Evolutionary conservation across 1,140 invertebrate species (phyloP), one percentile per base, ranked within the genome.

Genomic region (Aricia agestis): DNA sequence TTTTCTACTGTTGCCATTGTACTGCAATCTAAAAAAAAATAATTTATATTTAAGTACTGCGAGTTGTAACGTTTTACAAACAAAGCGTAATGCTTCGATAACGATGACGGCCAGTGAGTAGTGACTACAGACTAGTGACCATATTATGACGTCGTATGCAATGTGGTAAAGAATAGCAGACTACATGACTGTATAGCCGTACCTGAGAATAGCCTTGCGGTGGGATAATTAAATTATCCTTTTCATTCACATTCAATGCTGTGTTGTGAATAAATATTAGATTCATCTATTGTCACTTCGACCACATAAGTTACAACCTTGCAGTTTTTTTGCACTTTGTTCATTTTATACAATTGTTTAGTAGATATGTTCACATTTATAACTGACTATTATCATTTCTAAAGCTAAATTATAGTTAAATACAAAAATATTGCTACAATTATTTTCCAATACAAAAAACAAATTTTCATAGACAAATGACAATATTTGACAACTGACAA

Each of bases 1-100:
- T 81, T 81, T 78, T 81, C 78, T 75, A 83, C 74, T 68, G 78
- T 72, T 11, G 82, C 78, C 78, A 81, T 81, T 74, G 11, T 72
- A 71, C 63, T 72, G 52, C 6, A 66, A 41, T 42, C 59, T 69
- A 61, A 45, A 69, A 69, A 31, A 17, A 2, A 66, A n/a, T n/a
- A n/a, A n/a, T n/a, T 32, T 31, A n/a, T 31, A 57, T 7, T 2
- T 6, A 4, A 7, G 42, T 45, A 6, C 1, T 25, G 25, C 3
- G 25, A 25, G 25, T 13, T 52, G 45, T 13, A 52, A 52, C 45
- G 9, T 52, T 15, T 13, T 9, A 10, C 19, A 11, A 19, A 45
- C 17, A 57, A 52, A 31, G 15, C 17, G 13, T 67, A 52, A 25
- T 66, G 9, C 17, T 66, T 66, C 17, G 42, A 15, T 52, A 66